Base-by-base conservation (phyloP, 92 coral and sea anemone genomes). In the Zoanthus sansibaricus region DNA sequence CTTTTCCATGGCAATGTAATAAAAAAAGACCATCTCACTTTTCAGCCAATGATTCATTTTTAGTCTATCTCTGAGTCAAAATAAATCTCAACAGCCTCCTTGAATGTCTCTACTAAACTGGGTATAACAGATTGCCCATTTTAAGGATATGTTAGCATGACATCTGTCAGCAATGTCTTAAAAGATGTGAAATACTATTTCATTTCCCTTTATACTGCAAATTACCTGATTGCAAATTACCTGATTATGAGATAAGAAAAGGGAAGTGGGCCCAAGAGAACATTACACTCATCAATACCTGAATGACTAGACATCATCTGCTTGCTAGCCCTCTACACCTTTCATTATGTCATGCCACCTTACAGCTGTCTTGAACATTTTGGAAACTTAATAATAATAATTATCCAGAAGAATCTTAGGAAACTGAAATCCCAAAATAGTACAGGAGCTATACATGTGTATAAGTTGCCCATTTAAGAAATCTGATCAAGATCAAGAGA, bases 81-180 rank as follows among this genome's bases (percentile, higher is more conserved):
- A 44, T 72, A 72, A 72, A 72, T 72, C 77, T 72, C 77, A 72
- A 45, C 77, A 72, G 77, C 77, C 44, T 71, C 76, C 76, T 71
- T 71, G 14, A 62, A 20, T 67, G 20, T 67, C 44, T 67, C 72
- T 21, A 67, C 72, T 67, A 67, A 67, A 21, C 72, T 18, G 72
- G 72, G 72, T 67, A 30, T 67, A 67, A 67, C 72, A 67, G 72
- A 14, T 17, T 67, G 72, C 42, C 72, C 37, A 67, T 67, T 20
- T 67, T 67, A 4, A 62, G 11, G 9, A 67, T 67, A 67, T 30
- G 72, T 67, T 67, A 67, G 72, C 42, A 67, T 67, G 72, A 67
- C 72, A 67, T 67, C 42, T 67, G 44, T 67, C 72, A 18, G 42
- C 72, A 21, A 67, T 67, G 72, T 20, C 42, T 20, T 67, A 67